Percentiles rank a stretch among this genome's conserved stretches.
Conservation (phyloP, 2,888 invertebrate species). For the Lithodes maja region DNA sequence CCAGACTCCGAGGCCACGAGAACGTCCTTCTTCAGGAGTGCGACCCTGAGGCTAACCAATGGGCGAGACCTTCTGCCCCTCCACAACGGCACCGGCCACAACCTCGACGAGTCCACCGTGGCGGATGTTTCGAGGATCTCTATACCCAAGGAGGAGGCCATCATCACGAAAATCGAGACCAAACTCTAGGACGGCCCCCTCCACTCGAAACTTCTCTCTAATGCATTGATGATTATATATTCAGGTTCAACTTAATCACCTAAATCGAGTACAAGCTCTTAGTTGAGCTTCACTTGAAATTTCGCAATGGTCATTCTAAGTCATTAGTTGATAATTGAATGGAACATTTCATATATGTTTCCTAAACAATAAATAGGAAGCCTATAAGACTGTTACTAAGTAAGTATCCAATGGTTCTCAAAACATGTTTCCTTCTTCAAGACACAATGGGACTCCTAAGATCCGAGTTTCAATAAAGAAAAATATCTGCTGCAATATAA, state of each 20-base stretch:
- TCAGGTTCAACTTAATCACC: not conserved
- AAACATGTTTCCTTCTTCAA: too few species aligned
- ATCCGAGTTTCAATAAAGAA: too few species aligned
- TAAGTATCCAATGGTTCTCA: too few species aligned
- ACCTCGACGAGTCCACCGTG: conserved; percentile 45
- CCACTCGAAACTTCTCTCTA: not conserved
- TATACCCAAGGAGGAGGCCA: conserved; percentile 24
- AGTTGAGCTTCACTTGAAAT: too few species aligned
- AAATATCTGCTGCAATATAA: too few species aligned
- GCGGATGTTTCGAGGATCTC: conserved; percentile 36
- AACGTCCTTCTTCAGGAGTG: conserved; percentile 59
- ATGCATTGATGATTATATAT: not conserved
- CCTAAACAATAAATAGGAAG: too few species aligned
- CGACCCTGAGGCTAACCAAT: conserved; percentile 45
- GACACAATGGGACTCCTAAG: too few species aligned
- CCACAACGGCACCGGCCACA: conserved; percentile 36
- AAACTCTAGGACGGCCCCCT: not conserved
- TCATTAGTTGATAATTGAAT: too few species aligned
- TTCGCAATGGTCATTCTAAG: too few species aligned
- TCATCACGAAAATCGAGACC: conserved; percentile 20
- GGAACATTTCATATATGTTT: too few species aligned
- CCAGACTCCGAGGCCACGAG: conserved; percentile 52
- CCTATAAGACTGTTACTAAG: too few species aligned
- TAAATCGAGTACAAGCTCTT: too few species aligned
- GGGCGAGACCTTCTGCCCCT: conserved; percentile 33